phyloP scores from a whole-genome alignment of 1,140 invertebrate species.

The Eufriesea mexicana region DNA sequence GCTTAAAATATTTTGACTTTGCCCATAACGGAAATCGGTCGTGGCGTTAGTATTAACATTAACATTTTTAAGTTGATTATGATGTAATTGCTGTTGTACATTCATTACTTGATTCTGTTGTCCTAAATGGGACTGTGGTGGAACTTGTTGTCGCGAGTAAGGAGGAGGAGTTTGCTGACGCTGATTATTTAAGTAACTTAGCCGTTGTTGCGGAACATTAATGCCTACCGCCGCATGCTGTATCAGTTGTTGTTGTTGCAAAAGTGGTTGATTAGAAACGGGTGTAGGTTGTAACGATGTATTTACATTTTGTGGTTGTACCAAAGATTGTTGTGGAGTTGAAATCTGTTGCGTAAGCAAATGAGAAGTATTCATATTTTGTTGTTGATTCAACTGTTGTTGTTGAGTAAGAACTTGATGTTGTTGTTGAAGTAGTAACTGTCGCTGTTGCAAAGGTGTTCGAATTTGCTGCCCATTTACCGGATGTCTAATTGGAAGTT shows the following conservation, averaged over 20 bases:
- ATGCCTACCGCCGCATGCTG: slow-evolving; percentile 67
- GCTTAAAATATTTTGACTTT: slow-evolving; percentile 81
- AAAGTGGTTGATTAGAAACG: slow-evolving; percentile 68
- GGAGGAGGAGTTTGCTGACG: slow-evolving; percentile 80
- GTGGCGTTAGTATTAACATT: slow-evolving; percentile 78
- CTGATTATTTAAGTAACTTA: slow-evolving; percentile 79
- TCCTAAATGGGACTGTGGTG: slow-evolving; percentile 71
- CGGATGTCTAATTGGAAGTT: slow-evolving; percentile 74
- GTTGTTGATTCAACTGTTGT: slow-evolving; percentile 64
- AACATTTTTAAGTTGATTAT: slow-evolving; percentile 79
- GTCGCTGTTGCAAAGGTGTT: slow-evolving; percentile 76
- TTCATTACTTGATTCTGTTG: slow-evolving; percentile 76
- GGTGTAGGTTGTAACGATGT: slow-evolving; percentile 69
- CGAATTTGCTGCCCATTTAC: slow-evolving; percentile 79
- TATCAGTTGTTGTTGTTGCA: slow-evolving; percentile 73
- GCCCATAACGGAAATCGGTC: slow-evolving; percentile 81
- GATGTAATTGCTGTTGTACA: slow-evolving; percentile 80
- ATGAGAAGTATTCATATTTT: slow-evolving; percentile 47
- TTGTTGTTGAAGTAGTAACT: slow-evolving; percentile 66
- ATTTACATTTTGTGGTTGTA: slow-evolving; percentile 73
- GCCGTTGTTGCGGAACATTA: slow-evolving; percentile 76
- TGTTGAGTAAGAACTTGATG: slow-evolving; percentile 63
- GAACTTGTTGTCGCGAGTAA: slow-evolving; percentile 78
- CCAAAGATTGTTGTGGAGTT: slow-evolving; percentile 64
- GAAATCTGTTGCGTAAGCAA: slow-evolving; percentile 63